phyloP scores from a whole-genome alignment of 2,797 vertebrate species.

The Selene dorsalis region DNA sequence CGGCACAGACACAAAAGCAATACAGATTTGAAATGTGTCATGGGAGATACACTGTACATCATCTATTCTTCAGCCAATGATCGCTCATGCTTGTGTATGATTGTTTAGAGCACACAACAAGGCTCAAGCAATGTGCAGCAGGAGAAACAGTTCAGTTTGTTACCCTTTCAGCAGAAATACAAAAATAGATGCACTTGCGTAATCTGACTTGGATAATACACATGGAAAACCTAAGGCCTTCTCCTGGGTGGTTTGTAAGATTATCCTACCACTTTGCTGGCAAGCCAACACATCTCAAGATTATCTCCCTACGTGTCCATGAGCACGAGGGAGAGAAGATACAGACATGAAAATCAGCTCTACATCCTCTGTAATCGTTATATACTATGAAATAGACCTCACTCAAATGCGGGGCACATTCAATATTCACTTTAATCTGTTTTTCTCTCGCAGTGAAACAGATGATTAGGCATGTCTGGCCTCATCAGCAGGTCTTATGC shows the following conservation, averaged over 20 bases:
- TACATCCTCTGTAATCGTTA: constrained; percentile 35
- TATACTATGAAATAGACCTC: constrained; percentile 17
- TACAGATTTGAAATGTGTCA: constrained; percentile 35
- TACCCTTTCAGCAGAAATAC: not conserved
- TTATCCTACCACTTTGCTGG: constrained; percentile 41
- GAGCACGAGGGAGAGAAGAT: constrained; percentile 4
- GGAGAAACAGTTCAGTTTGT: not conserved
- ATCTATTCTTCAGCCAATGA: constrained; percentile 1
- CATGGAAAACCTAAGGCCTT: constrained; percentile 20
- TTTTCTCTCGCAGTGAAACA: constrained; percentile 19
- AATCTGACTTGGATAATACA: constrained; percentile 23
- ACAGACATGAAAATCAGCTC: constrained; percentile 19
- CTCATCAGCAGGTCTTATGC: constrained; percentile 52
- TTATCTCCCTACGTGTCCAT: constrained; percentile 40
- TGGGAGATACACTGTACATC: not conserved
- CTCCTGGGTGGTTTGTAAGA: constrained; percentile 47
- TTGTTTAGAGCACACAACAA: constrained; percentile 5
- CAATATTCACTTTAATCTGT: constrained; percentile 48
- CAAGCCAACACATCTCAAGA: constrained; percentile 34
- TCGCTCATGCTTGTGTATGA: not conserved
- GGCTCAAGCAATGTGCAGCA: constrained; percentile 11
- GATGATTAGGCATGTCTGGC: constrained; percentile 50
- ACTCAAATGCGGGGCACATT: constrained; percentile 21
- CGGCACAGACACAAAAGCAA: constrained; percentile 30
- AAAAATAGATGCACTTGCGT: constrained; percentile 16